Evolutionary conservation across 2,888 invertebrate species (phyloP).

Genomic region (Anoplius nigerrimus): DNA sequence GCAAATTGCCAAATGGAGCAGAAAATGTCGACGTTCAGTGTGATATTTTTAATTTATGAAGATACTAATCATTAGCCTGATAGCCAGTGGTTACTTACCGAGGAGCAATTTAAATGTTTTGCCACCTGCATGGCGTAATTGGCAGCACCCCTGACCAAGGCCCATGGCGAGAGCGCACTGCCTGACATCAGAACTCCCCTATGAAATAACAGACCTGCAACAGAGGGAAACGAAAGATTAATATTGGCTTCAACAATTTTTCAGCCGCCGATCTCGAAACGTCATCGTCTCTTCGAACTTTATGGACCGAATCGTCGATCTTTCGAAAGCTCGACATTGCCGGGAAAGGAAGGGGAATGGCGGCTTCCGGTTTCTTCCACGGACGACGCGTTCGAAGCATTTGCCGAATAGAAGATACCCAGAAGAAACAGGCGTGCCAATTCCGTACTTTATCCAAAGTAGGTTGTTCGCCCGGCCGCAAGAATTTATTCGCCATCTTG

Average conservation of each 20-base stretch:
- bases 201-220: slow-evolving; percentile 90
- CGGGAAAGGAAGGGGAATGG: no score
- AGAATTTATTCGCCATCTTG: slow-evolving; percentile 30
- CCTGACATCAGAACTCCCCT: slow-evolving; percentile 94
- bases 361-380: neutral
- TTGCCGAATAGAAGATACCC: no score
- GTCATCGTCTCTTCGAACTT: no score
- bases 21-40: no score
- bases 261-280: no score
- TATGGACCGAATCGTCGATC: no score
- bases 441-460: slow-evolving; percentile 8
- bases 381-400: neutral
- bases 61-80: neutral
- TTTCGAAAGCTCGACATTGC: no score
- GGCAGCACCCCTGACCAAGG: slow-evolving; percentile 77
- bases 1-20: no score
- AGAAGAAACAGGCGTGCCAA: slow-evolving; percentile 26
- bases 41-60: no score
- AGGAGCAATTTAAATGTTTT: slow-evolving; percentile 90
- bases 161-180: slow-evolving; percentile 93
- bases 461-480: slow-evolving; percentile 5
- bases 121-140: slow-evolving; percentile 91
- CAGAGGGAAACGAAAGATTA: neutral
- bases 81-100: slow-evolving; percentile 77
- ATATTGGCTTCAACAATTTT: no score